These are phyloP conservation scores for Geotrypetes seraphini DNA, from an alignment of 2,797 vertebrate genomes.

Conservation along the genomic window DNA sequence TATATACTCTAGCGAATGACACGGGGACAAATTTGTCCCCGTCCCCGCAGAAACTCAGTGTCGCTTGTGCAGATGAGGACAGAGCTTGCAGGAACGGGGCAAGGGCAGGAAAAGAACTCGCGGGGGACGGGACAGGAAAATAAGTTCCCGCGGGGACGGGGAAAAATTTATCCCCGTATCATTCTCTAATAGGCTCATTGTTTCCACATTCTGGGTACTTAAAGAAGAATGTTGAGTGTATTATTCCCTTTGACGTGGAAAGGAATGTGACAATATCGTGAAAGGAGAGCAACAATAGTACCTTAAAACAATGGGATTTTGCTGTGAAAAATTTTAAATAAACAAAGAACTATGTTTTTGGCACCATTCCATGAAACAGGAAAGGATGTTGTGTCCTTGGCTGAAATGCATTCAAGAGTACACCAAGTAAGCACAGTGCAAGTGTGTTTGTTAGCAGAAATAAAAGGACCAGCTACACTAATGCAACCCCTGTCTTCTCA, in stretches of 20 bases:
- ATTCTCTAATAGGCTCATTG: conserved; percentile 8
- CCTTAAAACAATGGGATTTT: conserved; percentile 6
- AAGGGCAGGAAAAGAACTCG: no score
- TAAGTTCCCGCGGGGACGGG: no score
- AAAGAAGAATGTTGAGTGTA: conserved; percentile 1
- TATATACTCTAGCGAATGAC: no score
- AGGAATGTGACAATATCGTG: conserved; percentile 3
- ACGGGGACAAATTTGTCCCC: no score
- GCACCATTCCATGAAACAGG: not conserved
- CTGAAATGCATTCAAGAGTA: not conserved
- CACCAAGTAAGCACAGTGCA: not conserved
- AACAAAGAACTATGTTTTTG: not conserved
- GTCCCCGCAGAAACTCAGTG: no score
- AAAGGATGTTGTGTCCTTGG: not conserved
- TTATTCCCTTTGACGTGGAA: not conserved
- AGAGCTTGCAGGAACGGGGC: no score
- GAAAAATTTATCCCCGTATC: no score
- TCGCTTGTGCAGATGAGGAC: no score
- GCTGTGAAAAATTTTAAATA: not conserved
- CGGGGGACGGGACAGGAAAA: no score
- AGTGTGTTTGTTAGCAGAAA: not conserved
- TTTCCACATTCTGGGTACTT: not conserved
- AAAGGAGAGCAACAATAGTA: no score
- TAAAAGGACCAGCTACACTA: conserved; percentile 12
- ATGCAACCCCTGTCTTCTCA: conserved; percentile 5